Evolutionary conservation across 2,113 vertebrate genomes (phyloP).

Genomic region (Puffinus mauretanicus): DNA sequence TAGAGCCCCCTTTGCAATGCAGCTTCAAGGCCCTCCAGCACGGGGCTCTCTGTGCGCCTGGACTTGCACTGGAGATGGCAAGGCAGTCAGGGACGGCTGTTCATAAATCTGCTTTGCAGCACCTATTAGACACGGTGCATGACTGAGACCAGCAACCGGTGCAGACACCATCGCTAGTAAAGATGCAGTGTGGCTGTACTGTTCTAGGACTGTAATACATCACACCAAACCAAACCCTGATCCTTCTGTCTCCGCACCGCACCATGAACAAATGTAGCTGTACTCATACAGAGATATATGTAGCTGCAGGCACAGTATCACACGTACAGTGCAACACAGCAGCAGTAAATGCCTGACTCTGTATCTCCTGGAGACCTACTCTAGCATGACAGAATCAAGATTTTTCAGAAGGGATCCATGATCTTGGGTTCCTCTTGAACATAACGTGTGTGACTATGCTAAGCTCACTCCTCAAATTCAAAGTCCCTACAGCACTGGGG

Average conservation of each 20-base stretch:
- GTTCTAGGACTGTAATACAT: not conserved
- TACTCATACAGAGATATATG: not conserved
- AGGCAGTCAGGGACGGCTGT: not conserved
- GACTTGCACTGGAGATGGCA: not conserved
- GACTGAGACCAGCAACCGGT: not conserved
- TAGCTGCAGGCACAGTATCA: not conserved
- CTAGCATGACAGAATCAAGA: not conserved
- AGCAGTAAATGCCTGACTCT: accelerated
- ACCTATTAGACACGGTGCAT: accelerated
- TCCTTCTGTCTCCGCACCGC: not conserved
- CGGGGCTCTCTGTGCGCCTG: not conserved
- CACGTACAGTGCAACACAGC: not conserved
- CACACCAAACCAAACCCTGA: too few relatives aligned
- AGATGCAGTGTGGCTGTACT: not conserved
- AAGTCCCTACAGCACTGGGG: not conserved
- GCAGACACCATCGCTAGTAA: not conserved
- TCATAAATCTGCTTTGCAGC: not conserved
- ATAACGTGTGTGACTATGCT: not conserved
- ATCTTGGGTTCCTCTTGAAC: not conserved
- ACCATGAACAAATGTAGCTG: too few relatives aligned
- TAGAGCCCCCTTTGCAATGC: not conserved
- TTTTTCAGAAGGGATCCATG: not conserved
- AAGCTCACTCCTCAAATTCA: not conserved
- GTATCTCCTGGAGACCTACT: not conserved
- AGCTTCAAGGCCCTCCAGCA: not conserved